phyloP scores from a whole-genome alignment of 1,140 invertebrate genomes.

The Helicoverpa armigera region DNA sequence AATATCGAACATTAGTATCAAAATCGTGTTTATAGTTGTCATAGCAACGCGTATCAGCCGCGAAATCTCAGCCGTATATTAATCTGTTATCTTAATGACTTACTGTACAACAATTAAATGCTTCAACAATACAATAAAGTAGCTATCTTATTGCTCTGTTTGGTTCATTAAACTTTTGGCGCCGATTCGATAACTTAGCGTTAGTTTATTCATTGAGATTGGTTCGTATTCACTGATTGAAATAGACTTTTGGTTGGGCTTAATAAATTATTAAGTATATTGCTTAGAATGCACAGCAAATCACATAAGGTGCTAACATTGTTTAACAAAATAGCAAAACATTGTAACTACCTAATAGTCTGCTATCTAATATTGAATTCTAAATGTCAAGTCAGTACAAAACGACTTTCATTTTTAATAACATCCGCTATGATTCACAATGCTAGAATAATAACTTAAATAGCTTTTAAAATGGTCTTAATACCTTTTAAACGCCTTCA shows the following conservation, averaged over 20 bases:
- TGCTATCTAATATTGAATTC: too few species aligned
- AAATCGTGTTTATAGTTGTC: constrained; percentile 36
- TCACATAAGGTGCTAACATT: too few species aligned
- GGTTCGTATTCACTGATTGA: too few species aligned
- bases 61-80: constrained; percentile 40
- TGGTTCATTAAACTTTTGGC: constrained; percentile 25
- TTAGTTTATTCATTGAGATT: background rate
- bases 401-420: too few species aligned
- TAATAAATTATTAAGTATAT: too few species aligned
- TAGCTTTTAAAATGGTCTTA: background rate
- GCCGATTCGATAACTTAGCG: background rate
- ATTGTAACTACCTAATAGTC: too few species aligned
- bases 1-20: constrained; percentile 45
- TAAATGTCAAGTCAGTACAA: too few species aligned
- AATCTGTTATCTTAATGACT: constrained; percentile 52
- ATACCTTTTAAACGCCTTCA: background rate
- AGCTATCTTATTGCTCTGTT: constrained; percentile 24
- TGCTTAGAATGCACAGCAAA: too few species aligned
- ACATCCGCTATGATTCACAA: too few species aligned
- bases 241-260: too few species aligned
- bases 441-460: too few species aligned
- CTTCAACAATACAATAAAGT: constrained; percentile 36
- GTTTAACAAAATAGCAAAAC: too few species aligned
- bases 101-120: constrained; percentile 53
- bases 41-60: constrained; percentile 40